Percentiles rank a stretch among this genome's conserved stretches.
phyloP scores from a whole-genome alignment of 2,888 invertebrate species.

The Lycophotia porphyrea region DNA sequence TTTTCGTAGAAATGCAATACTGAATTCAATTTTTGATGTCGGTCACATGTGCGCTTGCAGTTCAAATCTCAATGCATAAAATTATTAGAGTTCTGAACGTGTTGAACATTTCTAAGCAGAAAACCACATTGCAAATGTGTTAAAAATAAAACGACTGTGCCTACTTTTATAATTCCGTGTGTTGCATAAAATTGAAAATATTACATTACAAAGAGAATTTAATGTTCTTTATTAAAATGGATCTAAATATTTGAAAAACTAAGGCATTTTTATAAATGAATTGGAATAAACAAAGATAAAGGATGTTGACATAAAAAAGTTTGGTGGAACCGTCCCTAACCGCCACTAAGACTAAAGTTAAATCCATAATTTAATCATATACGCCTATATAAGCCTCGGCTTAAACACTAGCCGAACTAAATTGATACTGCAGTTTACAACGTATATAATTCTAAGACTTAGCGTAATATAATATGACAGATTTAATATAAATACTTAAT shows the following conservation, averaged over 20 bases:
- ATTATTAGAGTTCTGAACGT: conserved; percentile 1
- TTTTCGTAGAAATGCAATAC: conserved; percentile 26
- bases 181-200: background rate
- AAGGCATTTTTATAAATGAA: background rate
- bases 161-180: too few species aligned
- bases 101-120: conserved; percentile 28
- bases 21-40: background rate
- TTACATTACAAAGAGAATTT: background rate
- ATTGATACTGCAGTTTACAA: conserved; percentile 50
- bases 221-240: background rate
- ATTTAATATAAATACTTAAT: conserved; percentile 34
- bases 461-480: conserved; percentile 36
- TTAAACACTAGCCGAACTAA: conserved; percentile 48
- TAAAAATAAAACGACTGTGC: conserved; percentile 8
- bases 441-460: conserved; percentile 49
- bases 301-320: conserved; percentile 40
- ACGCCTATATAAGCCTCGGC: conserved; percentile 58
- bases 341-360: conserved; percentile 61
- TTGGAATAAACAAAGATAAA: background rate
- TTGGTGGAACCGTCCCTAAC: conserved; percentile 58
- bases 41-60: conserved; percentile 9
- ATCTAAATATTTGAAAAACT: background rate
- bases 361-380: conserved; percentile 59
- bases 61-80: conserved; percentile 18
- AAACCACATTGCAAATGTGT: conserved; percentile 2